Evolutionary conservation across 2,888 invertebrate genomes (phyloP), one percentile per base, ranked within the genome.

Genomic region (Hirtodrosophila alboralis): DNA sequence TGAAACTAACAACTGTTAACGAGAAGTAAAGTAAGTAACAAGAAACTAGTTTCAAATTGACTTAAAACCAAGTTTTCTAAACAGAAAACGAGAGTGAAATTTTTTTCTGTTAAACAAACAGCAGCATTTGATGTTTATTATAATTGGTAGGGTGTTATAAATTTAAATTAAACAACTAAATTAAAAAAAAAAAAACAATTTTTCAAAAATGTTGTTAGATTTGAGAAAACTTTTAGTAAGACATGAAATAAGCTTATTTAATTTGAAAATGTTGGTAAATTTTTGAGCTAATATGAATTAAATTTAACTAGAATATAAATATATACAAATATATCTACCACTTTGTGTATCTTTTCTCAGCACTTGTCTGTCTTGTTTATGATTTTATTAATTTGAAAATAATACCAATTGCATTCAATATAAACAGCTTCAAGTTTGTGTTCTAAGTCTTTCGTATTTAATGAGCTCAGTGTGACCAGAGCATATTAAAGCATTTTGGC

Each of bases 1-100:
- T 79, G 84, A 79, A 79, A 79, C 77, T 84, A 80, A 77, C 75
- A 80, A 77, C 75, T 71, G 70, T 48, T 44, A 37, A n/a, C n/a
- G 36, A 40, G 41, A 21, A 12, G 33, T 38, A 23, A 43, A 31
- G 36, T 36, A 21, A 12, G 33, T 38, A 23, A 43, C 14, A 43
- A 64, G 47, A 70, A 70, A 70, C 70, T 43, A 34, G 70, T 70
- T 70, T 69, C 40, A 41, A 56, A 12, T 43, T 38, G 30, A 38
- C 28, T 52, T 38, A 18, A 31, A 13, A 57, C 63, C 36, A 41
- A 44, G 52, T 51, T 71, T 64, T 75, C 43, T 54, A 75, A 62
- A 59, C 62, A 59, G 75, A 75, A 75, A 75, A 69, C 65, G 75
- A 75, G 71, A 74, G 80, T 75, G 83, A 74, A 74, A 74, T 74